Evolutionary conservation across 2,888 invertebrate species (phyloP), one percentile per base, ranked within the genome.

Genomic region (Cheilosia urbana): DNA sequence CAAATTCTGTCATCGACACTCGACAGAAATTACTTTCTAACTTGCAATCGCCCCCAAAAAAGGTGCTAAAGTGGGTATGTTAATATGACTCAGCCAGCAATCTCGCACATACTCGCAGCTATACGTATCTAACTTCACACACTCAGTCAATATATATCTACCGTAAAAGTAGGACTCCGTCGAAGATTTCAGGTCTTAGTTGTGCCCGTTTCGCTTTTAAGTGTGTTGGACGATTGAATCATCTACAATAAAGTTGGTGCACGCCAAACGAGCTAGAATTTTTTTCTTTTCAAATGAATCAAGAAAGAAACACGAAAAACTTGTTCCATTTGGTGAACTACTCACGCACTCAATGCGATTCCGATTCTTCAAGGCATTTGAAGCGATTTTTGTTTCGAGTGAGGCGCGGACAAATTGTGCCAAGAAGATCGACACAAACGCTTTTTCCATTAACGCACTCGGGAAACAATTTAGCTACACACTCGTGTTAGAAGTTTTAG

Each of bases 221-320:
- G 4, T 27, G 17, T 49, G 30, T 34, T 34, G 34, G 47, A 34
- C 60, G 51, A 47, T 47, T 47, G 47, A 47, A 19, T n/a, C 45
- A 45, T 45, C 15, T 42, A 7, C 1, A 15, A 5, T n/a, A 45
- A 37, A 37, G 37, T 13, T 37, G 37, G 1, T 37, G 37, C 37
- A 37, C 11, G 13, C 13, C 13, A 37, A 37, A 37, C 11, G 13
- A 37, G 37, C 37, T 3, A 37, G 37, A 37, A 37, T 13, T 45
- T 2, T 30, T 34, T 0, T 21, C 47, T 58, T 42, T 53, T 34
- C n/a, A 42, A 49, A 49, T 45, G 37, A 76, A 60, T 13, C 42
- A 58, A 45, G 53, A 60, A 60, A 45, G 19, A 63, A 78, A 79
- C 79, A 72, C 42, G 80, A 75, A 75, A 75, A 80, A 80, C 80